These are phyloP conservation scores for Dorcus parallelipipedus DNA, from an alignment of 2,888 invertebrate species.

Conservation along the genomic window DNA sequence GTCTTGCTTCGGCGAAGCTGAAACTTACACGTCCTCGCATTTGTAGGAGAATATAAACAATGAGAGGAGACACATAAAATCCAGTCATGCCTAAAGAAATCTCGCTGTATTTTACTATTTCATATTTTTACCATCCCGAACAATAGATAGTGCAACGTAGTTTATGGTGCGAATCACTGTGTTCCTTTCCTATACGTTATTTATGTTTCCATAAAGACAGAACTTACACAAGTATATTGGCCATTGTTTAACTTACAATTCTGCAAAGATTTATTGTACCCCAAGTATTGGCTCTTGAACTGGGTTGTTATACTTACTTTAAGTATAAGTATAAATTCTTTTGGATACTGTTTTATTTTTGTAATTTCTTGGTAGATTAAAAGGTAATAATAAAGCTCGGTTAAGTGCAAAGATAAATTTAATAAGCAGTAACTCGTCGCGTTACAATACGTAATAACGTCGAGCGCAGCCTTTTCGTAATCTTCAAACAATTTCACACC, in stretches of 20 bases:
- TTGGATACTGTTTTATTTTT: no score
- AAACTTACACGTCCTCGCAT: slow-evolving; percentile 1
- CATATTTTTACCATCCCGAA: not conserved
- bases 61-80: not conserved
- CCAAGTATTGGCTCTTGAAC: no score
- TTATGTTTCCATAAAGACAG: no score
- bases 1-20: not conserved
- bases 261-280: no score
- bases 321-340: no score
- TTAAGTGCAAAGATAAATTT: slow-evolving; percentile 12
- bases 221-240: no score
- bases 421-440: slow-evolving; percentile 20
- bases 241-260: no score
- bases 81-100: slow-evolving; percentile 1
- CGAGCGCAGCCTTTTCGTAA: slow-evolving; percentile 26
- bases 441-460: slow-evolving; percentile 27
- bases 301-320: no score
- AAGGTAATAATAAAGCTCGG: not conserved
- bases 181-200: not conserved
- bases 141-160: not conserved
- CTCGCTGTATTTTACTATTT: not conserved
- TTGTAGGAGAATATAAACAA: slow-evolving; percentile 1
- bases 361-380: no score
- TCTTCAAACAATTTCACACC: slow-evolving; percentile 44
- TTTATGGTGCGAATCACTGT: not conserved